Percentiles rank a stretch among this genome's conserved stretches.
Conservation (phyloP, 2,888 invertebrate genomes). For the Tiphia femorata region DNA sequence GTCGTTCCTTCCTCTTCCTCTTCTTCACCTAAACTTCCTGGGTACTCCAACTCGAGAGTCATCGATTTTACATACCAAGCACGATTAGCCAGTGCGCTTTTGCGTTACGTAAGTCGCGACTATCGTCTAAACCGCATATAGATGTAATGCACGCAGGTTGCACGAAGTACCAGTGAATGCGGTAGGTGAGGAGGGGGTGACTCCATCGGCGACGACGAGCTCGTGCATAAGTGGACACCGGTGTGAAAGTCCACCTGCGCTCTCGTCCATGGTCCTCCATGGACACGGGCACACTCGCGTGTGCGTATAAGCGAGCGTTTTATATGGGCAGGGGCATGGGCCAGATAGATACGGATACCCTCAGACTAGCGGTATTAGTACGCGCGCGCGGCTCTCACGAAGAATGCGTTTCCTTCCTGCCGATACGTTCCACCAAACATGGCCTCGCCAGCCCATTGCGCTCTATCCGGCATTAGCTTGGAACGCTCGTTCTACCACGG, state of each 20-base stretch:
- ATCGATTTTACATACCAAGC: conserved; percentile 35
- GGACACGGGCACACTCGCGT: no score
- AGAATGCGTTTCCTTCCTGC: conserved; percentile 62
- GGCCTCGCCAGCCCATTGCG: conserved; percentile 51
- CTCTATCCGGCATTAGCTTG: not conserved
- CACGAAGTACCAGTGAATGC: not conserved
- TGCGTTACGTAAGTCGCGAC: conserved; percentile 16
- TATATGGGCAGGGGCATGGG: not conserved
- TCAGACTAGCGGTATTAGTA: conserved; percentile 34
- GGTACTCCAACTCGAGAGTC: no score
- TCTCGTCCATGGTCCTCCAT: no score
- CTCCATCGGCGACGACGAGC: not conserved
- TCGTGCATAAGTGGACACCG: not conserved
- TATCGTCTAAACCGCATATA: conserved; percentile 6
- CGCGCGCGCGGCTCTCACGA: conserved; percentile 34
- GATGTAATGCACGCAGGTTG: not conserved
- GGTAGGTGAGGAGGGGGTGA: not conserved
- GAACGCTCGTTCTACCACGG: no score
- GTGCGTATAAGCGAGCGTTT: no score
- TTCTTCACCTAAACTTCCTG: no score
- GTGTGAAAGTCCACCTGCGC: not conserved
- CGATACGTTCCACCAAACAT: conserved; percentile 51
- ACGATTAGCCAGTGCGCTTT: conserved; percentile 23
- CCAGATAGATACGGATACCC: conserved; percentile 21
- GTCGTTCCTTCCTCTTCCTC: no score